phyloP scores from a whole-genome alignment of 2,797 vertebrate genomes.

The Chrysocyon brachyurus region DNA sequence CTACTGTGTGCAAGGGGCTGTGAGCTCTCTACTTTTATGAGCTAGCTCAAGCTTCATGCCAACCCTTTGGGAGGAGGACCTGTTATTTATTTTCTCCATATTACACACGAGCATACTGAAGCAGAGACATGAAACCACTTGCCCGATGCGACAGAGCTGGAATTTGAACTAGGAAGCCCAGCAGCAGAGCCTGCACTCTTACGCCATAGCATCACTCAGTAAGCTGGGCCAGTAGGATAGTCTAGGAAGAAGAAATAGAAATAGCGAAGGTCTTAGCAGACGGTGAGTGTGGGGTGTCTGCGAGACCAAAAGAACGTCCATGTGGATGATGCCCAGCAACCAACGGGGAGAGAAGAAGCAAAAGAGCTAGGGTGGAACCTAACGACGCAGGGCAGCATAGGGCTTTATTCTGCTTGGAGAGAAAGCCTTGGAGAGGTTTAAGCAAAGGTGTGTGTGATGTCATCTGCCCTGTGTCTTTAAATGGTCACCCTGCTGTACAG shows the following conservation, averaged over 20 bases:
- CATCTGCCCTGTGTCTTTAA: not conserved
- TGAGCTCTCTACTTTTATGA: not conserved
- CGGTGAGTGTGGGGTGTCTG: not conserved
- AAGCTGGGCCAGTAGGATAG: not conserved
- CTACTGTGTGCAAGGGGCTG: not conserved
- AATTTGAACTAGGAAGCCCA: not conserved
- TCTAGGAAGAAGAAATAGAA: not conserved
- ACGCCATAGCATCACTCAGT: too few relatives aligned
- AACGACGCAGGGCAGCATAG: not conserved
- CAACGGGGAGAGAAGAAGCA: not conserved
- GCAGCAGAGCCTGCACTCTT: not conserved
- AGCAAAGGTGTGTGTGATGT: not conserved
- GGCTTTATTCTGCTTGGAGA: not conserved
- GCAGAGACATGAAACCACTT: not conserved
- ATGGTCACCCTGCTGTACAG: not conserved
- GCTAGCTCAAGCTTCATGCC: not conserved
- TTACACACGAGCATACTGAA: not conserved
- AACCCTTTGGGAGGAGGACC: not conserved
- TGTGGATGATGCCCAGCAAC: not conserved
- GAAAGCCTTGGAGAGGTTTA: not conserved
- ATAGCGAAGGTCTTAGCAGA: not conserved
- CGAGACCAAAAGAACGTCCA: not conserved
- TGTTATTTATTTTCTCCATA: not conserved
- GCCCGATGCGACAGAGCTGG: not conserved
- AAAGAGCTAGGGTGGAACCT: not conserved